A percentile compares a stretch with the other conserved stretches of the same genome.
phyloP scores from a whole-genome alignment of 2,888 invertebrate species.

The Lasioglossum oenotherae region DNA sequence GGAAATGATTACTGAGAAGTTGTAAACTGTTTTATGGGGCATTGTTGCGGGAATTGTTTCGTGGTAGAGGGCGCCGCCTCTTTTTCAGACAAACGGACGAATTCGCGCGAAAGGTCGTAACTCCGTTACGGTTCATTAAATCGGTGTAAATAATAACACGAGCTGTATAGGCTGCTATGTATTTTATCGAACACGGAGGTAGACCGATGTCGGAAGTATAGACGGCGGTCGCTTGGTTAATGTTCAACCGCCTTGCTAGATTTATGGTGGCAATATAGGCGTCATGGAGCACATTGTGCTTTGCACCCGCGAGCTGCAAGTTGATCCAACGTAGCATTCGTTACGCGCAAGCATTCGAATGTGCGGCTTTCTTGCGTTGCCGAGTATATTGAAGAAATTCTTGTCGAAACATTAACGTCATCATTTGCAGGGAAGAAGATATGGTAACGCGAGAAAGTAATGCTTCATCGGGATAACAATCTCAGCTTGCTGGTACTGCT shows the following conservation, averaged over 20 bases:
- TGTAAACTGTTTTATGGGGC: not conserved
- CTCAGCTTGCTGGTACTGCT: not conserved
- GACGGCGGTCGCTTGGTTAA: constrained; percentile 74
- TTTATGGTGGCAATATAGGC: constrained; percentile 81
- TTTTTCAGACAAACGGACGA: constrained; percentile 20
- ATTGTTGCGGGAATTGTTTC: constrained; percentile 17
- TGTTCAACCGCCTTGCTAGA: constrained; percentile 77
- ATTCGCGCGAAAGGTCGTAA: constrained; percentile 33
- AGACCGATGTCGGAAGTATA: constrained; percentile 75
- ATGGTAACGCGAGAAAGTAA: not conserved
- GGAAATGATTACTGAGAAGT: not conserved
- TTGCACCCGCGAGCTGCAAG: constrained; percentile 50
- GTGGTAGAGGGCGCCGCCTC: not conserved
- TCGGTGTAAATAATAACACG: constrained; percentile 63
- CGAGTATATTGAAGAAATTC: not conserved
- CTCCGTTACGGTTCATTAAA: constrained; percentile 63
- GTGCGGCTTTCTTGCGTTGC: constrained; percentile 2
- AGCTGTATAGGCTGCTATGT: constrained; percentile 38
- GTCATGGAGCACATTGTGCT: constrained; percentile 70
- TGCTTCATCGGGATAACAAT: not conserved
- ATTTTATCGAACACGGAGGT: constrained; percentile 76
- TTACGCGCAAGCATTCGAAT: constrained; percentile 27
- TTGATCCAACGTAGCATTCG: constrained; percentile 40
- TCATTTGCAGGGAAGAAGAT: not conserved
- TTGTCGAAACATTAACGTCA: not conserved